Conservation (phyloP, 2,113 vertebrate species). For the Pituophis catenifer region DNA sequence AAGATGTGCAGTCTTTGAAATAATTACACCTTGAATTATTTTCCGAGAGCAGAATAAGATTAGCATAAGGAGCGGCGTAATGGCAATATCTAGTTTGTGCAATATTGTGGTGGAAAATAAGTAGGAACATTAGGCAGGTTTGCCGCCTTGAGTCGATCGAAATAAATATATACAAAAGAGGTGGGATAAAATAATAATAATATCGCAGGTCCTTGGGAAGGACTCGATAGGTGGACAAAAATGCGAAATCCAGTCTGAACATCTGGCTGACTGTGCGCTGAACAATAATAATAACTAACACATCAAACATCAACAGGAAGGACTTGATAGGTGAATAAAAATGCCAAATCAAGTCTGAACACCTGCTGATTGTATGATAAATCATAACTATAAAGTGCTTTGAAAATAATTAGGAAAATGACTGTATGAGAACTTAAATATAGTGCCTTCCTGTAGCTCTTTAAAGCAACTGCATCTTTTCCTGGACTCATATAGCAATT, state of each 20-base stretch:
- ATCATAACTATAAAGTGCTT: neutral
- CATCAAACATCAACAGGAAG: neutral
- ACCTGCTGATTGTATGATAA: neutral
- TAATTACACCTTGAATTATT: neutral
- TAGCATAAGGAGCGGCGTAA: neutral
- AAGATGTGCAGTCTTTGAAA: neutral
- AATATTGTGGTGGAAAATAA: neutral
- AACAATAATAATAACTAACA: neutral
- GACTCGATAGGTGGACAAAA: neutral
- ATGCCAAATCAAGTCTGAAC: neutral
- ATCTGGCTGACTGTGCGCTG: neutral
- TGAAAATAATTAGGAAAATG: neutral
- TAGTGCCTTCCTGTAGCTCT: neutral
- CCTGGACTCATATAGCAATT: neutral
- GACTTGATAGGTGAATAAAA: neutral
- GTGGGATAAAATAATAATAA: neutral
- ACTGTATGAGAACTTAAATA: neutral
- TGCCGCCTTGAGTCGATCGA: neutral
- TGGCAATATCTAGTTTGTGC: neutral
- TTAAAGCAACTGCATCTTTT: neutral
- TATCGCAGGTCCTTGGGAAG: neutral
- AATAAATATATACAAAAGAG: neutral
- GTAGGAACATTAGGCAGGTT: neutral
- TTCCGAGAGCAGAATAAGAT: neutral
- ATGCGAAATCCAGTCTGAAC: neutral